Base-by-base conservation (phyloP, 2,888 invertebrate species). In the Apodemia mormo region DNA sequence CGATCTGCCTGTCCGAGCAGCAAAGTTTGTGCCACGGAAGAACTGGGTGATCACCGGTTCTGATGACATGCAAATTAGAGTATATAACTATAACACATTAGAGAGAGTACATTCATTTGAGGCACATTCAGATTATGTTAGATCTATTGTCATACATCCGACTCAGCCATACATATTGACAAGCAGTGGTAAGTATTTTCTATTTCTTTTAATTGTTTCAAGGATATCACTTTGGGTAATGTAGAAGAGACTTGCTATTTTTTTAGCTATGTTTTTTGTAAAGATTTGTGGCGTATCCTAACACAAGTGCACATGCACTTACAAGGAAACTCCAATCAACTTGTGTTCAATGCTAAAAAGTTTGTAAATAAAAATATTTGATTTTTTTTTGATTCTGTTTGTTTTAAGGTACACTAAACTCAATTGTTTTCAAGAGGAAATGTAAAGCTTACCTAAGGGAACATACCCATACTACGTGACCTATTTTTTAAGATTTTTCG, bases 11-110 rank as follows among this genome's bases (percentile, higher is more conserved):
- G 99, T 99, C 5, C 94, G 99, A 79, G 97, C 98, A 1, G 98
- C 98, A 0, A 97, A 97, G 81, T 99, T 99, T 91, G 97, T 99
- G 10, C 96, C 99, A 1, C 94, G 99, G 54, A 99, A 99, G 87
- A 99, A 99, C 90, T 99, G 99, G 99, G 96, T 99, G 67, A 96
- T 99, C 67, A 98, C 99, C 2, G 99, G 99, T 29, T 99, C 99
- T 0, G 99, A 98, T 94, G 98, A 98, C 86, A 98, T 98, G 97
- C 97, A 97, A 86, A 96, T 99, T 40, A 95, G 99, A 74, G 97
- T 99, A 45, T 99, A 98, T 90, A 99, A 99, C 91, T 99, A 99
- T 90, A 99, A 99, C 88, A 99, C 99, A 0, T 88, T 99, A 77
- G 99, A 99, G 86, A 94, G 98, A 78, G 97, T 98, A 5, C 98